Evolutionary conservation across 2,888 invertebrate genomes (phyloP).

Genomic region (Thysanoteuthis rhombus): DNA sequence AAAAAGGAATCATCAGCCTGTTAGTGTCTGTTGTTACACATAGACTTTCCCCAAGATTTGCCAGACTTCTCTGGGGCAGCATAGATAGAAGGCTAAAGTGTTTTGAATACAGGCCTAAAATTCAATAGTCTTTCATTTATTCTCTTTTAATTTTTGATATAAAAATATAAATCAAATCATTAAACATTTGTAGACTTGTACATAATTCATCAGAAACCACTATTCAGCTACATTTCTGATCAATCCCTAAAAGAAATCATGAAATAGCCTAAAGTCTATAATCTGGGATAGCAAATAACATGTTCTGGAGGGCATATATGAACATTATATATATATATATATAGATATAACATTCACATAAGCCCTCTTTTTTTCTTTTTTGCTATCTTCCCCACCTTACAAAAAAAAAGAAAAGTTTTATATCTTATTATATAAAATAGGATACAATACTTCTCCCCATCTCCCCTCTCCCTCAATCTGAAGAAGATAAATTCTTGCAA

Average conservation of each 20-base stretch:
- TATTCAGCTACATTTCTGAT: not conserved
- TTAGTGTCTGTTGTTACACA: no score
- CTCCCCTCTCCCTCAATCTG: no score
- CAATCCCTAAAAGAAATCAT: not conserved
- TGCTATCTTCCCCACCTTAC: no score
- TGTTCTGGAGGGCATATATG: not conserved
- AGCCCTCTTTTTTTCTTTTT: no score
- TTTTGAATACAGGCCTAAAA: not conserved
- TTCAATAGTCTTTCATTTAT: not conserved
- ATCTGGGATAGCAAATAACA: not conserved
- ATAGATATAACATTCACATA: no score
- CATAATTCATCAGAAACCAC: not conserved
- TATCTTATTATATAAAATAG: no score
- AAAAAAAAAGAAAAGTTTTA: no score
- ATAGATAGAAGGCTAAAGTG: not conserved
- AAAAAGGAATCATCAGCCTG: not conserved
- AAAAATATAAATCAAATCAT: not conserved
- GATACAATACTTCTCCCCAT: no score
- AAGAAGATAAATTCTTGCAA: no score
- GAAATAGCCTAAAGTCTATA: not conserved
- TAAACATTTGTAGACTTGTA: not conserved
- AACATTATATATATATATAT: no score
- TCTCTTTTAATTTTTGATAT: not conserved
- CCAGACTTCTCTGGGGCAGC: not conserved
- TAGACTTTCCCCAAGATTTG: no score